Conservation (phyloP, 1,140 invertebrate species). For the Diabrotica virgifera region DNA sequence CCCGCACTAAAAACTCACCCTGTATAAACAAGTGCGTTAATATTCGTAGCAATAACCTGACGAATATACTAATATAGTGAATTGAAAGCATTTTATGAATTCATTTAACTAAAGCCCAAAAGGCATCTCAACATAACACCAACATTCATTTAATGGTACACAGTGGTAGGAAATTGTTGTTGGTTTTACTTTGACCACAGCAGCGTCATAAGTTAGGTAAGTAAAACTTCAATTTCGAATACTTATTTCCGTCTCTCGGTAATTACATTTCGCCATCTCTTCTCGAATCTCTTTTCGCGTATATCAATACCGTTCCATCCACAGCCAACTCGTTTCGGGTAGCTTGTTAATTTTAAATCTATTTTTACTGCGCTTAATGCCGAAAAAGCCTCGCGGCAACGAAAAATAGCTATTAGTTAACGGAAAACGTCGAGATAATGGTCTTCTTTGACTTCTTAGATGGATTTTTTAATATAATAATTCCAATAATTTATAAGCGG, state of each 20-base stretch:
- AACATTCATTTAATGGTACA: no score
- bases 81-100: no score
- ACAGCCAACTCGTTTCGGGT: constrained; percentile 17
- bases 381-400: constrained; percentile 31
- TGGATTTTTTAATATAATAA: constrained; percentile 69
- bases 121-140: no score
- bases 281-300: constrained; percentile 6
- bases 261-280: constrained; percentile 1
- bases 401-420: constrained; percentile 35
- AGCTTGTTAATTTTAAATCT: constrained; percentile 35
- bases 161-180: no score
- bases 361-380: constrained; percentile 33
- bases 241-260: constrained; percentile 16
- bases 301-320: constrained; percentile 17
- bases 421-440: constrained; percentile 42
- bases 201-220: no score
- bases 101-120: no score
- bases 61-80: no score
- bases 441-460: constrained; percentile 58
- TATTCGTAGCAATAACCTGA: no score
- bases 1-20: no score
- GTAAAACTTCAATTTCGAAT: constrained; percentile 12
- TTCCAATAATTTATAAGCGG: constrained; percentile 60
- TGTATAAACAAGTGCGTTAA: no score
- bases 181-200: no score